These are phyloP conservation scores for Neuroscelio doddi DNA, from an alignment of 2,888 invertebrate species.

Conservation along the genomic window DNA sequence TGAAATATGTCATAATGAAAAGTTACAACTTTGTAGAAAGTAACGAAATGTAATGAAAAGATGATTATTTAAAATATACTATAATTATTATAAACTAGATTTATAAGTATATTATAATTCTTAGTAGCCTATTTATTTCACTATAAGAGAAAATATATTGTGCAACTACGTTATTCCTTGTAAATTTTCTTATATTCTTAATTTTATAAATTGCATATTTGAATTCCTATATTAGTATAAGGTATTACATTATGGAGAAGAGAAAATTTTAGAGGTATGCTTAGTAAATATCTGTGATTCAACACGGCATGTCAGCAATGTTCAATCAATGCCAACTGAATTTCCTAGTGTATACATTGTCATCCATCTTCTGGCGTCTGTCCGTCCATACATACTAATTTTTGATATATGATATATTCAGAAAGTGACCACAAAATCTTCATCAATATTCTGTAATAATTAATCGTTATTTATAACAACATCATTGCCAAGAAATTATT, in stretches of 20 bases:
- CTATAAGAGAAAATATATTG: no score
- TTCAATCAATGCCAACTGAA: slow-evolving; percentile 71
- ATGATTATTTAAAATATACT: no score
- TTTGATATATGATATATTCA: neutral
- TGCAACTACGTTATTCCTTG: no score
- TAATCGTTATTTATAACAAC: neutral
- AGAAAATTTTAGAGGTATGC: slow-evolving; percentile 20
- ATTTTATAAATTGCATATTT: no score
- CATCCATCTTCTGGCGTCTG: slow-evolving; percentile 53
- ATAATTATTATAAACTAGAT: no score
- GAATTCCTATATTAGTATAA: neutral
- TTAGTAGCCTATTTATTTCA: no score
- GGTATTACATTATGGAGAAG: slow-evolving; percentile 3
- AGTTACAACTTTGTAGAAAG: no score
- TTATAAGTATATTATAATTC: no score
- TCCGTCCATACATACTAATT: neutral
- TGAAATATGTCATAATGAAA: no score
- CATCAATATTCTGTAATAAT: neutral
- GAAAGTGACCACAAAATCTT: slow-evolving; percentile 6
- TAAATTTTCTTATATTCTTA: no score
- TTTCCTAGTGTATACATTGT: slow-evolving; percentile 62
- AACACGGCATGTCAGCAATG: slow-evolving; percentile 66
- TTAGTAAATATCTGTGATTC: slow-evolving; percentile 62
- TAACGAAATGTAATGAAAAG: no score
- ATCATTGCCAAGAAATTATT: no score